Conservation (phyloP, 2,113 vertebrate species). For the Triplophysa siluroides region DNA sequence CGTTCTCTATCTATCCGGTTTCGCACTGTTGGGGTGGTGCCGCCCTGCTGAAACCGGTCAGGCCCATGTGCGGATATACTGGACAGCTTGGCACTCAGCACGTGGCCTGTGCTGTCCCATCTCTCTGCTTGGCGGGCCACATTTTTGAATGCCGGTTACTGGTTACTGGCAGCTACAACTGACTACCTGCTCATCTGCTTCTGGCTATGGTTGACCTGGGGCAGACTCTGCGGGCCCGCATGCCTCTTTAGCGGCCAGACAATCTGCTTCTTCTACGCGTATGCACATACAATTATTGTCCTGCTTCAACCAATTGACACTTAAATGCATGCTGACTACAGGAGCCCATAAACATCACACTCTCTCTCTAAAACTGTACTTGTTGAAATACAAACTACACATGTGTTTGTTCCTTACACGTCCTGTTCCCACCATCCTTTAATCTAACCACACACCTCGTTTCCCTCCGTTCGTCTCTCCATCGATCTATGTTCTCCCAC, state of each 20-base stretch:
- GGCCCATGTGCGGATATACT: conserved; percentile 60
- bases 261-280: conserved; percentile 48
- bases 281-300: conserved; percentile 12
- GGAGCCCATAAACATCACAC: not conserved
- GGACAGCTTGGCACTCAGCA: conserved; percentile 79
- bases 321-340: not conserved
- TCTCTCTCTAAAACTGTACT: not conserved
- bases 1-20: conserved; percentile 40
- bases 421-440: not conserved
- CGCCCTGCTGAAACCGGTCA: conserved; percentile 44
- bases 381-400: not conserved
- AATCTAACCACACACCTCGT: not conserved
- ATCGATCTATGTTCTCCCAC: conserved; percentile 11
- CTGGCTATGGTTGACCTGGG: conserved; percentile 49
- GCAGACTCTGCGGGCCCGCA: conserved; percentile 56
- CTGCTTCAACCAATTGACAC: conserved; percentile 10
- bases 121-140: conserved; percentile 62
- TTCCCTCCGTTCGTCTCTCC: not conserved
- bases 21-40: conserved; percentile 23
- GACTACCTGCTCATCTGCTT: conserved; percentile 73
- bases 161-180: conserved; percentile 54
- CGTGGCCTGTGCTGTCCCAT: conserved; percentile 69
- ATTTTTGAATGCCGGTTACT: conserved; percentile 59
- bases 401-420: not conserved
- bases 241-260: conserved; percentile 75